Conservation (phyloP, 1,140 invertebrate species). For the Drosophila kepulauana region DNA sequence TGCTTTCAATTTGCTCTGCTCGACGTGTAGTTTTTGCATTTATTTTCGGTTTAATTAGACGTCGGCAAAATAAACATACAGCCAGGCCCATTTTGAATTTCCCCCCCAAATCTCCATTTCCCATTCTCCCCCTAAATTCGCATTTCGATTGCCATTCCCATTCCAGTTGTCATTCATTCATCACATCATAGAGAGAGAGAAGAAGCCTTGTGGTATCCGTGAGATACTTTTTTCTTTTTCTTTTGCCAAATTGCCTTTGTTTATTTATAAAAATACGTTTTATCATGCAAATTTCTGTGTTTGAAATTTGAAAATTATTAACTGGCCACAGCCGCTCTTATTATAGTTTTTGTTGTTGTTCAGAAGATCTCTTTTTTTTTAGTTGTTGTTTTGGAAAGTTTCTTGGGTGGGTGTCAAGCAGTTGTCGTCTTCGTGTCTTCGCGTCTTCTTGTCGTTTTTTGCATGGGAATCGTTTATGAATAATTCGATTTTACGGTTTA, state of each 20-base stretch:
- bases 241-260: slow-evolving; percentile 27
- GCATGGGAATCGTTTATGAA: slow-evolving; percentile 49
- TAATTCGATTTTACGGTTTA: slow-evolving; percentile 35
- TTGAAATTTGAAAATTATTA: slow-evolving; percentile 58
- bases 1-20: not conserved
- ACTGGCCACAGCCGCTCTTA: slow-evolving; percentile 31
- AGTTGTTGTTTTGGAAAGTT: slow-evolving; percentile 17
- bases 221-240: slow-evolving; percentile 43
- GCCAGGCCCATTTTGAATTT: not conserved
- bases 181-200: slow-evolving; percentile 38
- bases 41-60: slow-evolving; percentile 48
- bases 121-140: not conserved
- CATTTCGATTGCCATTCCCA: slow-evolving; percentile 12
- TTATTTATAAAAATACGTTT: slow-evolving; percentile 49
- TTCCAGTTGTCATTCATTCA: slow-evolving; percentile 80
- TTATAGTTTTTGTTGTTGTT: slow-evolving; percentile 15
- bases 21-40: not conserved
- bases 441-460: not conserved
- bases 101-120: not conserved
- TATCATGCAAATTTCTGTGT: slow-evolving; percentile 53
- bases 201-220: slow-evolving; percentile 40
- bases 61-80: slow-evolving; percentile 28
- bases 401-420: slow-evolving; percentile 43
- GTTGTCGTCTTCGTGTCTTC: slow-evolving; percentile 20
- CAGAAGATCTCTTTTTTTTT: slow-evolving; percentile 2